phyloP scores from a whole-genome alignment of 1,140 invertebrate genomes.

The Brachionus koreanus region DNA sequence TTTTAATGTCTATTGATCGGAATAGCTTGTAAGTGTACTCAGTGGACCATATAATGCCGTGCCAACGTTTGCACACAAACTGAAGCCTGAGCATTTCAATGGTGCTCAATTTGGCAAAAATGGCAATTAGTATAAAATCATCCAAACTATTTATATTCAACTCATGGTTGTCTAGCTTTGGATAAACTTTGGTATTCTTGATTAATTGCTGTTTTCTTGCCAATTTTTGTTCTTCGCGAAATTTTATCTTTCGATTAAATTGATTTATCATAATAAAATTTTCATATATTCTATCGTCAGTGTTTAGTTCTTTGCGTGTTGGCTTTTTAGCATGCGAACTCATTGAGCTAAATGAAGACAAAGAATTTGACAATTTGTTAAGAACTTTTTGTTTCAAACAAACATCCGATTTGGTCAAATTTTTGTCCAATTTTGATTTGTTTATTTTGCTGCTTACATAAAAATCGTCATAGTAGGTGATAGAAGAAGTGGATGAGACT shows the following conservation, averaged over 20 bases:
- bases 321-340: not conserved
- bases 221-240: not conserved
- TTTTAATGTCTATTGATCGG: not conserved
- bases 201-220: not conserved
- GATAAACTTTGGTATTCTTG: not conserved
- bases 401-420: not conserved
- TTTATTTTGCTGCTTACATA: slow-evolving; percentile 1
- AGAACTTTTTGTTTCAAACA: not conserved
- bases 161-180: not conserved
- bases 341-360: not conserved
- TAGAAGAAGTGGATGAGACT: not conserved
- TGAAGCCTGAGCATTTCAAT: not conserved
- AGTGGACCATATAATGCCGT: not conserved
- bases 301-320: not conserved
- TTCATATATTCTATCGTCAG: not conserved
- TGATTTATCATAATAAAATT: not conserved
- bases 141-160: not conserved
- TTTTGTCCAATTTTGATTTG: not conserved
- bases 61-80: slow-evolving; percentile 21
- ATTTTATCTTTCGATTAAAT: not conserved
- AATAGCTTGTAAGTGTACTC: slow-evolving; percentile 29
- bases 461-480: slow-evolving; percentile 28
- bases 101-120: not conserved
- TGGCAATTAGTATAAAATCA: not conserved
- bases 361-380: not conserved